A percentile compares a stretch with the other conserved stretches of the same genome.
These are phyloP conservation scores for Branchipolynoe longqiensis DNA, from an alignment of 2,888 invertebrate genomes.

Conservation along the genomic window DNA sequence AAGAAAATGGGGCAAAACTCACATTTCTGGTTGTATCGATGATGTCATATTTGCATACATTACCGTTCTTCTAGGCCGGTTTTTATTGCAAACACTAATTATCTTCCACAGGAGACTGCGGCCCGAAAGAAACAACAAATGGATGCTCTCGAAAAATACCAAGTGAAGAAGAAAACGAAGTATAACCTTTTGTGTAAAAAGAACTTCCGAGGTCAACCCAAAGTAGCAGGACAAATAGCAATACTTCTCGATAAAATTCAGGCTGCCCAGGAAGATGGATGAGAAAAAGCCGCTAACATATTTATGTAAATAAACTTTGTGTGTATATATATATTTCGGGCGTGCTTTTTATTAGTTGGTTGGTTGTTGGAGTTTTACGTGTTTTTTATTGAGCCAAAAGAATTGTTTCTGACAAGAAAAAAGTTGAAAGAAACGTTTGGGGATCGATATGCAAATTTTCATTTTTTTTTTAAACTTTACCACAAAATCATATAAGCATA, in stretches of 20 bases:
- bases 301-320: too few species aligned
- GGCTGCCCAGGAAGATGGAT: slow-evolving; percentile 26
- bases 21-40: neutral
- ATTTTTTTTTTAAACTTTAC: too few species aligned
- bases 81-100: neutral
- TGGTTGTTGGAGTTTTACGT: too few species aligned
- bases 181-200: slow-evolving; percentile 53
- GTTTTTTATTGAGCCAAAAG: too few species aligned
- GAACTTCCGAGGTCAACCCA: slow-evolving; percentile 57
- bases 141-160: slow-evolving; percentile 49
- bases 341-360: too few species aligned
- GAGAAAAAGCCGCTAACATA: too few species aligned
- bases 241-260: slow-evolving; percentile 45
- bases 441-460: too few species aligned
- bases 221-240: slow-evolving; percentile 51
- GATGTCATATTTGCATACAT: neutral
- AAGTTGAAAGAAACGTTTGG: too few species aligned
- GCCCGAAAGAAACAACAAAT: neutral
- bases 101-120: slow-evolving; percentile 16
- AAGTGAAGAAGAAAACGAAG: slow-evolving; percentile 36
- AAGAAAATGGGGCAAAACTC: neutral
- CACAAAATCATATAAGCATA: too few species aligned
- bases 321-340: too few species aligned
- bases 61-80: too few species aligned
- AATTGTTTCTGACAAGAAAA: too few species aligned